These are phyloP conservation scores for Heterohyrax brucei DNA, from an alignment of 2,797 vertebrate species.

Conservation along the genomic window DNA sequence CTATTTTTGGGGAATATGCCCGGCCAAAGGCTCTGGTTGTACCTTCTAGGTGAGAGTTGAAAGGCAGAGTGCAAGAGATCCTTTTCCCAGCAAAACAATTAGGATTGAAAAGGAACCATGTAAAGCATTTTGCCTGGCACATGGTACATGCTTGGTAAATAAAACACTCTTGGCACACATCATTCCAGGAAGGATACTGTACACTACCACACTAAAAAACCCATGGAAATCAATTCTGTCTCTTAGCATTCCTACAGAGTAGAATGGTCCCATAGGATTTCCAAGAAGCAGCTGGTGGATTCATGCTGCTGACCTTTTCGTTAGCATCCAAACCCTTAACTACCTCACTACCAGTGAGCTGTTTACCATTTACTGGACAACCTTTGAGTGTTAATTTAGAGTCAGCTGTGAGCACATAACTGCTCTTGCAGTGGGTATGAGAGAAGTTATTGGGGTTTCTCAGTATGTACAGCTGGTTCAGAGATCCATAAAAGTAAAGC, in stretches of 20 bases:
- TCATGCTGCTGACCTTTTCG: too few relatives aligned
- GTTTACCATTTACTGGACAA: constrained; percentile 50
- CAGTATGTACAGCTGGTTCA: background rate
- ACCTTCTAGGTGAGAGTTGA: too few relatives aligned
- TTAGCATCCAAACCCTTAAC: too few relatives aligned
- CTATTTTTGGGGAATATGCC: too few relatives aligned
- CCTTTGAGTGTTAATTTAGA: background rate
- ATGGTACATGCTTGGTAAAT: constrained; percentile 1
- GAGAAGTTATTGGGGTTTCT: background rate
- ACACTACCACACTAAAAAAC: background rate
- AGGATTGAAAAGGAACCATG: constrained; percentile 40
- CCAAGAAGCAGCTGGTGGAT: too few relatives aligned
- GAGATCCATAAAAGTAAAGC: constrained; percentile 44
- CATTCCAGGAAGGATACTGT: constrained; percentile 9
- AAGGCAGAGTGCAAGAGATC: too few relatives aligned
- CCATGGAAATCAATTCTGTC: too few relatives aligned
- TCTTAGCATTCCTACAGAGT: too few relatives aligned
- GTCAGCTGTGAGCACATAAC: background rate
- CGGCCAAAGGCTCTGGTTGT: too few relatives aligned
- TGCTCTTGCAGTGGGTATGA: background rate
- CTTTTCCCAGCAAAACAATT: background rate
- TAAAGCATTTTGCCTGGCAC: background rate
- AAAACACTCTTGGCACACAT: constrained; percentile 14
- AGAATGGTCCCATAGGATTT: too few relatives aligned
- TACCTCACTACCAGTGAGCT: background rate